Evolutionary conservation across 2,797 vertebrate genomes (phyloP).

Genomic region (Cyprinodon diabolis): DNA sequence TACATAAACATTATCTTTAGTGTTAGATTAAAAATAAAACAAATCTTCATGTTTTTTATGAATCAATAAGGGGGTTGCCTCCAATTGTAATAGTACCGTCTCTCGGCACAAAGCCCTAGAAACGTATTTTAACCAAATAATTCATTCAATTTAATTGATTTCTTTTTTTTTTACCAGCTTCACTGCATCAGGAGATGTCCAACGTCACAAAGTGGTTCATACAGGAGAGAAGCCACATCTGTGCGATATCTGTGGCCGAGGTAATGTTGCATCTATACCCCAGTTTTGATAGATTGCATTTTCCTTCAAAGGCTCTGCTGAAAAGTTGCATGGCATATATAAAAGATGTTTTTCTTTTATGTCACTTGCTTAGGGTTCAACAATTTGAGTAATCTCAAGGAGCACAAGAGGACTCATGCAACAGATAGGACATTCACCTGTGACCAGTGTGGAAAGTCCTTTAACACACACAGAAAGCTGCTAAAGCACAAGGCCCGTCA

Average conservation of each 20-base stretch:
- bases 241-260: conserved; percentile 97
- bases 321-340: neutral
- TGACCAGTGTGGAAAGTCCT: conserved; percentile 96
- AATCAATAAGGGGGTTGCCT: neutral
- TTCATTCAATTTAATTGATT: neutral
- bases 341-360: conserved; percentile 4
- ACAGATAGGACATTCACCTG: conserved; percentile 94
- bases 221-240: conserved; percentile 95
- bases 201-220: conserved; percentile 96
- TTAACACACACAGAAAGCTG: conserved; percentile 95
- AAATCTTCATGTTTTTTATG: neutral
- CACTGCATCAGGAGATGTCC: conserved; percentile 95
- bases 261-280: conserved; percentile 63
- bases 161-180: conserved; percentile 80
- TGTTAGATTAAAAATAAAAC: neutral
- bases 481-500: conserved; percentile 93
- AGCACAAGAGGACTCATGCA: conserved; percentile 95
- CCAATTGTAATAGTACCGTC: neutral
- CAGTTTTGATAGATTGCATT: neutral
- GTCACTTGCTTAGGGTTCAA: conserved; percentile 86
- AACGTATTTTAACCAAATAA: neutral
- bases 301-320: neutral
- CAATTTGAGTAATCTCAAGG: conserved; percentile 96
- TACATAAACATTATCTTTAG: neutral
- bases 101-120: neutral